phyloP scores from a whole-genome alignment of 2,113 vertebrate species.

The Alligator sinensis region DNA sequence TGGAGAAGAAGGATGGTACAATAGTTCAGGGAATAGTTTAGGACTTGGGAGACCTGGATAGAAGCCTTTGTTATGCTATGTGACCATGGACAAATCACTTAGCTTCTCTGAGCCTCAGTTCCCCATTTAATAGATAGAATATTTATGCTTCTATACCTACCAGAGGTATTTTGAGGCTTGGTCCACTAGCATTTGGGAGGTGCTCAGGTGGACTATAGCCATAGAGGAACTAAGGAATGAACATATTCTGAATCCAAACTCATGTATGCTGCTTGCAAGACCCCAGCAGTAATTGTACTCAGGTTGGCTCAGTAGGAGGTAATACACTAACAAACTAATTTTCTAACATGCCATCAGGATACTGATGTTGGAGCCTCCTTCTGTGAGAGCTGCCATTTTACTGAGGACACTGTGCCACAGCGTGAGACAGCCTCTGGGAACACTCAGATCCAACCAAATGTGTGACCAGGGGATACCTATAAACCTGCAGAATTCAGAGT shows the following conservation, averaged over 20 bases:
- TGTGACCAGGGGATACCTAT: not conserved
- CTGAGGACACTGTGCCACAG: not conserved
- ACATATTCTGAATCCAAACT: no score
- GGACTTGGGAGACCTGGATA: not conserved
- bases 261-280: no score
- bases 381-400: not conserved
- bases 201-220: not conserved
- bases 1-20: not conserved
- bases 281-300: not conserved
- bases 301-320: not conserved
- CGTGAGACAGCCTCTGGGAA: not conserved
- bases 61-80: not conserved
- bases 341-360: not conserved
- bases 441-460: not conserved
- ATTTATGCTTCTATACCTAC: not conserved
- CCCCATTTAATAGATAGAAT: not conserved
- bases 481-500: not conserved
- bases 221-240: not conserved
- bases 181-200: not conserved
- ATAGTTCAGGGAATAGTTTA: not conserved
- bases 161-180: not conserved
- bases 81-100: not conserved
- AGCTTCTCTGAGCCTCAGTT: not conserved
- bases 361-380: not conserved
- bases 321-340: not conserved